Conservation (phyloP, 2,888 invertebrate genomes). For the Tinea semifulvella region DNA sequence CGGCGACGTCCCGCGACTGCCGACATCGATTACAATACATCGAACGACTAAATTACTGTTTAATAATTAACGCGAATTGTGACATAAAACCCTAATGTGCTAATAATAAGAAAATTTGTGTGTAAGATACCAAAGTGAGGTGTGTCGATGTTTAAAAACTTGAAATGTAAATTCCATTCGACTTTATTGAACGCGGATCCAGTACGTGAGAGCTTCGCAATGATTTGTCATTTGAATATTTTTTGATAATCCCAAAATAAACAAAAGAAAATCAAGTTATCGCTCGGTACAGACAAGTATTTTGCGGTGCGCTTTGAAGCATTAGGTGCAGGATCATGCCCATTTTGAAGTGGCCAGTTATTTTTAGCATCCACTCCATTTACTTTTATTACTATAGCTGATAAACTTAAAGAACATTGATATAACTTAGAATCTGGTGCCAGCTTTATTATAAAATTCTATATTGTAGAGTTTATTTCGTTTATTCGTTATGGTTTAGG, state of each 20-base stretch:
- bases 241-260: not conserved
- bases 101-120: not conserved
- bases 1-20: not conserved
- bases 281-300: not conserved
- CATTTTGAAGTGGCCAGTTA: conserved; percentile 7
- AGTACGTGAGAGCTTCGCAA: conserved; percentile 8
- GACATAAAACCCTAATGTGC: not conserved
- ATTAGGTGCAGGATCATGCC: not conserved
- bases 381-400: conserved; percentile 11
- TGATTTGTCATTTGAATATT: conserved; percentile 6
- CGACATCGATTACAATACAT: conserved; percentile 6
- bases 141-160: not conserved
- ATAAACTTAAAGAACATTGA: conserved; percentile 1
- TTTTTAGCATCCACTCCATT: conserved; percentile 11
- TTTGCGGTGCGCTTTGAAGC: conserved; percentile 9
- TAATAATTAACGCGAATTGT: not conserved
- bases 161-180: conserved; percentile 2
- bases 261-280: not conserved
- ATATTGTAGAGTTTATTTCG: too few relatives aligned
- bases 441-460: too few relatives aligned
- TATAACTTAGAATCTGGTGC: too few relatives aligned
- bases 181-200: conserved; percentile 1
- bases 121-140: not conserved
- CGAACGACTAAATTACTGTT: conserved; percentile 4
- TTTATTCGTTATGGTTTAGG: too few relatives aligned